Evolutionary conservation across 1,140 invertebrate genomes (phyloP).

Genomic region (Caerostris extrusa): DNA sequence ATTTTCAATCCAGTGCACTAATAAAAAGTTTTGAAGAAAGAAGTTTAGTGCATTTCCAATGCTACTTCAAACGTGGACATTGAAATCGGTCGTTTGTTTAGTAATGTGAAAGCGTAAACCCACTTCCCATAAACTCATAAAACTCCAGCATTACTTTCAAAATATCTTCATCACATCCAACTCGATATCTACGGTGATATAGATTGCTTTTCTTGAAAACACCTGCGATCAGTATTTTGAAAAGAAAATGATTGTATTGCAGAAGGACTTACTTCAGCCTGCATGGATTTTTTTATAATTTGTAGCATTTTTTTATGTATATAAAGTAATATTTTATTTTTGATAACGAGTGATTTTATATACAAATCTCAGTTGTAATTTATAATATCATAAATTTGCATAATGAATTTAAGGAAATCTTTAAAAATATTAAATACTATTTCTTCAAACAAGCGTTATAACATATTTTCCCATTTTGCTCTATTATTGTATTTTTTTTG

Average conservation of each 20-base stretch:
- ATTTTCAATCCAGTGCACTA: background rate
- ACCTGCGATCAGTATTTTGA: background rate
- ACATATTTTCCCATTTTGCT: too few species aligned
- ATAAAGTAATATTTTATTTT: too few species aligned
- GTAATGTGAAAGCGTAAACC: constrained; percentile 18
- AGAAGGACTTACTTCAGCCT: background rate
- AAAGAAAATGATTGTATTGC: background rate
- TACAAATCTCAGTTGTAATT: too few species aligned
- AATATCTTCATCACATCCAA: constrained; percentile 10
- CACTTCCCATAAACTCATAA: constrained; percentile 27
- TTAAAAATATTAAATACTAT: too few species aligned
- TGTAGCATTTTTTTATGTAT: background rate
- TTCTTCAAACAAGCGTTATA: too few species aligned
- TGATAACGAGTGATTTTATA: too few species aligned
- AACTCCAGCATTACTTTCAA: background rate
- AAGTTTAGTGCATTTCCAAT: background rate
- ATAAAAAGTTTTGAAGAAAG: background rate
- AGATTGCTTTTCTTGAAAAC: constrained; percentile 21
- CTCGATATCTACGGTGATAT: background rate
- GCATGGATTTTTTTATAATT: background rate
- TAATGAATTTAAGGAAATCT: too few species aligned
- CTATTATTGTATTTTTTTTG: too few species aligned
- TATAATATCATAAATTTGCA: too few species aligned
- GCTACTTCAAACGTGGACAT: background rate
- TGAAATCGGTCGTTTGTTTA: constrained; percentile 29